Base-by-base conservation (phyloP, 2,113 vertebrate species). In the Antennarius striatus region DNA sequence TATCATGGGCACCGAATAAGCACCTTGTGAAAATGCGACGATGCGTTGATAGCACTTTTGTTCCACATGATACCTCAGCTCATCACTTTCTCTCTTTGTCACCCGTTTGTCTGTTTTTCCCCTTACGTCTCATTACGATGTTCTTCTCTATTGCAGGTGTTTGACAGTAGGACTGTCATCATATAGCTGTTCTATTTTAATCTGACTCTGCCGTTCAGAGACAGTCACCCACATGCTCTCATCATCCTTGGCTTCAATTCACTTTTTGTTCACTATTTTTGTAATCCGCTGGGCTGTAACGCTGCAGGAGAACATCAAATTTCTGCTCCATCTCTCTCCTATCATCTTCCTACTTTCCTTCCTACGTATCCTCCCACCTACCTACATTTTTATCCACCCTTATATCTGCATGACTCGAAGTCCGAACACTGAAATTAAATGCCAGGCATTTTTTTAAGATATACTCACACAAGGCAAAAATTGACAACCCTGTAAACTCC, bases 161-260 rank as follows among this genome's bases (percentile, higher is more conserved):
- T 69, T 82, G 80, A 84, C 80, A 82, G 70, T 79, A 72, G 57
- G 58, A 58, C 77, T 86, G 74, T 68, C 70, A 76, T 88, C 88
- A 87, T 70, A 70, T 50, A 79, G 66, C 79, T 73, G 75, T 87
- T 87, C 82, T 89, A 87, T 88, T 89, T 88, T 87, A 87, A 87
- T 85, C 83, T 71, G 67, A 76, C 75, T 85, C 74, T 72, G 79
- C 75, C 79, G 78, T 77, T 86, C 79, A 77, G 73, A 71, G 86
- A 74, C 79, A 79, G 67, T 85, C 85, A 64, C 88, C 83, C 83
- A 91, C 86, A 72, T 72, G 59, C 80, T 82, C 71, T 71, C 50
- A 14, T 79, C 82, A 54, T 68, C 75, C 70, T 82, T 69, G 56
- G 59, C 70, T 82, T 60, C 29, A 53, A 54, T 56, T 71, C 62